Percentiles rank a stretch among this genome's conserved stretches.
phyloP scores from a whole-genome alignment of 2,888 invertebrate genomes.

The Reticulitermes lucifugus region DNA sequence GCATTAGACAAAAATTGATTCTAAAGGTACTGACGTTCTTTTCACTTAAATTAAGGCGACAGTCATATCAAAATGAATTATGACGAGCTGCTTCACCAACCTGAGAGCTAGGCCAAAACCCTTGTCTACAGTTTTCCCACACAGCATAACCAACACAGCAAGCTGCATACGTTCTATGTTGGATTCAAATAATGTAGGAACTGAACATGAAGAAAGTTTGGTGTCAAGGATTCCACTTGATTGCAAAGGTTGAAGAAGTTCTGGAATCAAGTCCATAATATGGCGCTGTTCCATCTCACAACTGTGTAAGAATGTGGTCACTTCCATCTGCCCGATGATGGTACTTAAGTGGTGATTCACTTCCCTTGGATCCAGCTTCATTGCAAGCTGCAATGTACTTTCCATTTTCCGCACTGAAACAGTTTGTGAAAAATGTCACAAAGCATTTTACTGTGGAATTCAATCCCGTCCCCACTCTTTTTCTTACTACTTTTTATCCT shows the following conservation, averaged over 20 bases:
- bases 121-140: constrained; percentile 75
- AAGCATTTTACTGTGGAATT: no score
- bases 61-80: no score
- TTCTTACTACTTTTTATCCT: no score
- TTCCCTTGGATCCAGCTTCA: constrained; percentile 78
- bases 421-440: background rate
- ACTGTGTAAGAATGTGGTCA: constrained; percentile 77
- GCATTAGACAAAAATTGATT: no score
- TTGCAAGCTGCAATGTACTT: constrained; percentile 60
- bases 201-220: background rate
- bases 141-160: constrained; percentile 75
- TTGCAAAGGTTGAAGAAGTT: constrained; percentile 1
- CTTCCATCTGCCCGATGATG: constrained; percentile 83
- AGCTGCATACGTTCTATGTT: constrained; percentile 76
- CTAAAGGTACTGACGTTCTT: no score
- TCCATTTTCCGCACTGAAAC: background rate
- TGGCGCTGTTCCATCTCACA: constrained; percentile 68
- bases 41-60: no score
- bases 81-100: constrained; percentile 61
- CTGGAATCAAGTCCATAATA: constrained; percentile 32
- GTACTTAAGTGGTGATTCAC: constrained; percentile 83
- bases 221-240: background rate
- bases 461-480: no score
- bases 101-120: constrained; percentile 79
- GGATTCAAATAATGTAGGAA: constrained; percentile 81